phyloP scores from a whole-genome alignment of 2,888 invertebrate genomes.

The Zeuzera pyrina region DNA sequence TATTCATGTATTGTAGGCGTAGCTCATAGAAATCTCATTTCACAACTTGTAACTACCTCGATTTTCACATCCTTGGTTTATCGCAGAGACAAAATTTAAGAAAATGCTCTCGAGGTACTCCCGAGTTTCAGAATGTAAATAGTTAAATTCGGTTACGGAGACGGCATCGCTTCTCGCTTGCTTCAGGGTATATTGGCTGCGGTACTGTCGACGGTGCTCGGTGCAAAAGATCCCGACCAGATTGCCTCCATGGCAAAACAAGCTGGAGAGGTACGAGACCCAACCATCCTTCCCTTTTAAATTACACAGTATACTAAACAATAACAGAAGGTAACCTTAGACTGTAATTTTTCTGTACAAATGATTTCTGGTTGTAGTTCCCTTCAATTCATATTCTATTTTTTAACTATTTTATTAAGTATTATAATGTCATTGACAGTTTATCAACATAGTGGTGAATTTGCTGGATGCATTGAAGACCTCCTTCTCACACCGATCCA shows the following conservation, averaged over 20 bases:
- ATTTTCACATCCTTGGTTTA: conserved; percentile 40
- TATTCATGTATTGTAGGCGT: conserved; percentile 37
- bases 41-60: conserved; percentile 50
- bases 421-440: conserved; percentile 63
- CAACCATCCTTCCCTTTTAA: conserved; percentile 50
- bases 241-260: conserved; percentile 95
- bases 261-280: conserved; percentile 91
- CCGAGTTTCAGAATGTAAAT: conserved; percentile 50
- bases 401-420: too few species aligned
- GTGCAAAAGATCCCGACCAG: conserved; percentile 92
- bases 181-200: conserved; percentile 94
- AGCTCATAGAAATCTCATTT: conserved; percentile 42
- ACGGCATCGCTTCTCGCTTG: conserved; percentile 73
- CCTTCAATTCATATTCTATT: too few species aligned
- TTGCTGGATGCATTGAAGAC: conserved; percentile 93
- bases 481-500: conserved; percentile 91
- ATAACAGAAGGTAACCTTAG: too few species aligned
- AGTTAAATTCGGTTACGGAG: conserved; percentile 69
- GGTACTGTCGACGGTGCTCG: conserved; percentile 91
- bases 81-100: conserved; percentile 33
- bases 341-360: too few species aligned
- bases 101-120: conserved; percentile 41
- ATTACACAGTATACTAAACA: too few species aligned
- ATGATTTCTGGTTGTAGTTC: too few species aligned
- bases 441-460: conserved; percentile 93